These are phyloP conservation scores for Tachyglossus aculeatus DNA, from an alignment of 2,797 vertebrate species.

Conservation along the genomic window DNA sequence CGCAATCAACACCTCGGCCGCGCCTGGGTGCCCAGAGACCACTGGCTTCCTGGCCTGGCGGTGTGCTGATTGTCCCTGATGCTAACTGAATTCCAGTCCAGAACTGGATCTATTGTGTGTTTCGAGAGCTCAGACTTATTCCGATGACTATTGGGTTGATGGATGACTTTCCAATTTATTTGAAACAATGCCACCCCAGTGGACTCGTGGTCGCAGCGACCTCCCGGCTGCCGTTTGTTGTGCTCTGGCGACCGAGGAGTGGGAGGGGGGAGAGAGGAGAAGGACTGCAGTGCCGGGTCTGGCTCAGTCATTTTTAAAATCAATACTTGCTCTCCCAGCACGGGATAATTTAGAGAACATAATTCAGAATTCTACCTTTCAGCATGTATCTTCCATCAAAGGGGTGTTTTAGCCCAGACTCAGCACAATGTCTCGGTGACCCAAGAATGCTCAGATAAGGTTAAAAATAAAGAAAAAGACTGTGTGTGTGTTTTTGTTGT, in stretches of 20 bases:
- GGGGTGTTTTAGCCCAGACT: slow-evolving; percentile 76
- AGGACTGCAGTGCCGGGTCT: slow-evolving; percentile 80
- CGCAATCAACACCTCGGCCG: slow-evolving; percentile 73
- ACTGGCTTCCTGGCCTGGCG: slow-evolving; percentile 71
- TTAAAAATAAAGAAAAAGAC: slow-evolving; percentile 66
- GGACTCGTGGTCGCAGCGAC: slow-evolving; percentile 67
- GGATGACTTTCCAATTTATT: slow-evolving; percentile 80
- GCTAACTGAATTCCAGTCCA: slow-evolving; percentile 68
- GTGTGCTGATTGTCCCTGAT: slow-evolving; percentile 70
- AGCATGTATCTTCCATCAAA: slow-evolving; percentile 86
- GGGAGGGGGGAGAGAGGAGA: slow-evolving; percentile 14
- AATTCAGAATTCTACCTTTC: slow-evolving; percentile 97
- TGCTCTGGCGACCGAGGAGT: slow-evolving; percentile 70
- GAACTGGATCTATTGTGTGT: slow-evolving; percentile 73
- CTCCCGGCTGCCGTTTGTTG: slow-evolving; percentile 74
- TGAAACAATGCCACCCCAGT: slow-evolving; percentile 77
- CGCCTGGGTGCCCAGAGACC: slow-evolving; percentile 66
- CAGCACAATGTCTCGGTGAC: slow-evolving; percentile 77
- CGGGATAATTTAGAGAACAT: slow-evolving; percentile 96
- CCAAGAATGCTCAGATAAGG: slow-evolving; percentile 74
- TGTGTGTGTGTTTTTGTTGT: neutral
- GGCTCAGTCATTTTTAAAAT: slow-evolving; percentile 94
- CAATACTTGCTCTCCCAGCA: slow-evolving; percentile 92
- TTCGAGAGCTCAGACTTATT: slow-evolving; percentile 74
- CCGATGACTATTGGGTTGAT: slow-evolving; percentile 73